Evolutionary conservation across 2,113 vertebrate genomes (phyloP).

Genomic region (Rutilus rutilus): DNA sequence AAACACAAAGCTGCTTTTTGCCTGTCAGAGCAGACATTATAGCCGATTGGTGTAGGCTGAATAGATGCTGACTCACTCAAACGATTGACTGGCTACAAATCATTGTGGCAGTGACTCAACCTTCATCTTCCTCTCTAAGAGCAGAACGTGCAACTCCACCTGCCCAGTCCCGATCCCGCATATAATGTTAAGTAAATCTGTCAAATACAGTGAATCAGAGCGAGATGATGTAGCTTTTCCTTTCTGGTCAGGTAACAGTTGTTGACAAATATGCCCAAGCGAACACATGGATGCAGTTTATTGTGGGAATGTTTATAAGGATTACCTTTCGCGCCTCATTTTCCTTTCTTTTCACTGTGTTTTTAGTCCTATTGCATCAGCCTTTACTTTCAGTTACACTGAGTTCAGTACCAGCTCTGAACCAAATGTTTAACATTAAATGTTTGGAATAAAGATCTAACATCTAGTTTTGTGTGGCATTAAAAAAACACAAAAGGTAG

Average conservation of each 20-base stretch:
- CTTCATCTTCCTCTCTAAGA: conserved; percentile 34
- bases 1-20: conserved; percentile 1
- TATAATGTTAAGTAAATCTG: conserved; percentile 25
- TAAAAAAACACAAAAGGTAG: background rate
- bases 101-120: conserved; percentile 47
- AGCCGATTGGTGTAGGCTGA: background rate
- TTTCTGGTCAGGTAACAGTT: background rate
- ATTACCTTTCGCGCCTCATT: background rate
- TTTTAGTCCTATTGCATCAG: background rate
- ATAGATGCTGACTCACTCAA: conserved; percentile 52
- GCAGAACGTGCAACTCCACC: conserved; percentile 22
- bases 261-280: conserved; percentile 10
- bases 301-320: background rate
- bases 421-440: background rate
- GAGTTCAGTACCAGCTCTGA: background rate
- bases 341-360: background rate
- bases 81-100: conserved; percentile 51
- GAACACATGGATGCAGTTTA: background rate
- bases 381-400: background rate
- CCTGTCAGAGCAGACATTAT: conserved; percentile 13
- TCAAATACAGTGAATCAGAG: conserved; percentile 10
- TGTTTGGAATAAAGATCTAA: background rate
- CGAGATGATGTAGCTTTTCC: background rate
- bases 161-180: background rate
- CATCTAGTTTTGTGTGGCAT: background rate